phyloP scores from a whole-genome alignment of 2,113 vertebrate genomes.

The Tor tambroides region DNA sequence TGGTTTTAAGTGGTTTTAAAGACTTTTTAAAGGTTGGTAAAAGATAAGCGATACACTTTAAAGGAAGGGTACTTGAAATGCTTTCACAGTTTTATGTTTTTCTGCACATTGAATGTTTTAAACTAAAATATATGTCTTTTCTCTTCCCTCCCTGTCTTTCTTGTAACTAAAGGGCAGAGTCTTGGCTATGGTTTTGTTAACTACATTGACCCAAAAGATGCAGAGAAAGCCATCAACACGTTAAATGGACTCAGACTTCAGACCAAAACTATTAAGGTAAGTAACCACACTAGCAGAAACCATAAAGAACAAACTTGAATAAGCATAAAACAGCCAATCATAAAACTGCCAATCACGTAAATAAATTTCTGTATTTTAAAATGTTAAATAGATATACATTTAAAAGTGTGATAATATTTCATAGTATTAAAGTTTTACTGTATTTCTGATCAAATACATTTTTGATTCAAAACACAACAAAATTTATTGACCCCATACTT shows the following conservation, averaged over 20 bases:
- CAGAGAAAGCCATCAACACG: conserved; percentile 99
- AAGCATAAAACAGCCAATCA: too few species aligned
- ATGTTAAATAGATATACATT: too few species aligned
- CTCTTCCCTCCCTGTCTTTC: conserved; percentile 40
- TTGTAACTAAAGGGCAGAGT: conserved; percentile 89
- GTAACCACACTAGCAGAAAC: conserved; percentile 49
- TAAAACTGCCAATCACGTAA: too few species aligned
- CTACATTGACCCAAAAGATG: conserved; percentile 99
- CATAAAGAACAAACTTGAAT: not conserved
- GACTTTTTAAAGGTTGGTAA: not conserved
- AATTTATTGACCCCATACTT: too few species aligned
- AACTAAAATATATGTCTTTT: not conserved
- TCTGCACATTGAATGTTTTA: not conserved
- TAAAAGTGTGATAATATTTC: too few species aligned
- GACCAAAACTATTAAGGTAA: conserved; percentile 99
- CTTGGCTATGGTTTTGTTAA: conserved; percentile 99
- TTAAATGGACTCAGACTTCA: conserved; percentile 99
- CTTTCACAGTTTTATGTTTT: not conserved
- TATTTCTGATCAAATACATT: too few species aligned
- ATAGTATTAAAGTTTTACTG: too few species aligned
- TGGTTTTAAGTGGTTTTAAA: conserved; percentile 9
- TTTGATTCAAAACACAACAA: too few species aligned
- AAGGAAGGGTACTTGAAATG: not conserved
- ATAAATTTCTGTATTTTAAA: too few species aligned
- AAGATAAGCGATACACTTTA: not conserved